Base-by-base conservation (phyloP, 92 coral and sea anemone genomes). In the Umimayanthus kanabou region DNA sequence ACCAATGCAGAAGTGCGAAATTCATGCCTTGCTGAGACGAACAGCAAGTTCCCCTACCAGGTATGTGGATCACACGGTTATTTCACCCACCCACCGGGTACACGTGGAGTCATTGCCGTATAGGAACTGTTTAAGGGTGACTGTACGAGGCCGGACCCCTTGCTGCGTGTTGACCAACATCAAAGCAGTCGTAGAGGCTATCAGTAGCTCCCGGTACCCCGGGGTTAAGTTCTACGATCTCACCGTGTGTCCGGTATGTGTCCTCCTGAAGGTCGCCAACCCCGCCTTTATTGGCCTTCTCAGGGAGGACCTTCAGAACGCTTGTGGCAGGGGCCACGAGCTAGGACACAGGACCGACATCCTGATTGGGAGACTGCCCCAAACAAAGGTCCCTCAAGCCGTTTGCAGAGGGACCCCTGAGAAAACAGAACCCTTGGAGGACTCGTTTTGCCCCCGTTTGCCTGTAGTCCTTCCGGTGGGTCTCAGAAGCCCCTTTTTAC, bases 121-220 rank as follows among this genome's bases (percentile, higher is more conserved):
- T 20, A 88, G 85, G 69, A 88, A 91, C 86, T 85, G 85, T 55
- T 49, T 95, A 45, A 91, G 90, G 73, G 93, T 88, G 50, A 88
- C 92, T 47, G 91, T 93, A 57, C 93, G 98, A 5, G 98, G 98
- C 1, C 77, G 88, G 5, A 16, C 80, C 29, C 98, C 98, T 1
- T 95, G 98, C 82, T 95, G 98, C 80, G 93, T 95, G 23, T 89
- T 95, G 76, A 92, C 98, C 29, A 94, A 92, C 81, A 75, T 95
- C 49, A 90, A 91, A 47, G 85, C 89, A 2, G 96, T 93, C 9
- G 82, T 95, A 16, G 94, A 95, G 85, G 84, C 57, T 22, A 92
- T 95, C 4, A 88, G 92, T 28, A 95, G 89, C 84, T 89, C 95
- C 64, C 94, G 92, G 33, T 95, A 91, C 81, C 98, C 94, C 6